Base-by-base conservation (phyloP, 2,113 vertebrate species). In the Guaruba guarouba region DNA sequence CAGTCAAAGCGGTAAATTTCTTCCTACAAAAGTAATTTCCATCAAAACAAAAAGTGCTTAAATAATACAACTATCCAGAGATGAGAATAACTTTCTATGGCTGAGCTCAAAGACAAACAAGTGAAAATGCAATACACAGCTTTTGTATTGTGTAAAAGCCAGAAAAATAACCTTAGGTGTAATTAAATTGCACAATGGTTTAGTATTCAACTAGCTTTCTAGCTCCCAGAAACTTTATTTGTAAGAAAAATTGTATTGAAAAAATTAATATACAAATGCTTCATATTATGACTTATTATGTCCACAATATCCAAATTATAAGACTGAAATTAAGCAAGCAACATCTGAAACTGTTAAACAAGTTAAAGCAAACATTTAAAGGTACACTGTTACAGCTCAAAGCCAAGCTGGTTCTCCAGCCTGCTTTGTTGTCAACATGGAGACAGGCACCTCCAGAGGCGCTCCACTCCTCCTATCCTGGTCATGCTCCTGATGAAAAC, bases 1-100 rank as follows among this genome's bases (percentile, higher is more conserved):
- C 77, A 96, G 88, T 92, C 92, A 96, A 97, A 96, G 78, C 51
- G 57, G 93, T 92, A 97, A 97, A 97, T 97, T 97, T 88, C 77
- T 97, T 94, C 81, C 92, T 93, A 92, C 86, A 93, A 96, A 96
- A 97, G 82, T 96, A 96, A 97, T 97, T 98, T 97, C 86, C 92
- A 97, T 95, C 86, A 95, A 97, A 97, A 98, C 90, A 97, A 97
- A 97, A 95, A 92, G 64, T 95, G 70, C 75, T 96, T 95, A 97
- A 97, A 96, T 97, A 95, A 96, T 93, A 96, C 64, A 95, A 94
- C 84, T 92, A 93, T 86, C 77, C 85, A 22, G 54, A 94, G 75
- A 96, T 61, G 95, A 88, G 87, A 97, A 94, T 88, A 94, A 66
- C 94, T 86, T 95, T 61, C 67, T 22, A 14, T 12, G 63, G 62